phyloP scores from a whole-genome alignment of 2,113 vertebrate genomes.

The Paraplagusia blochii region DNA sequence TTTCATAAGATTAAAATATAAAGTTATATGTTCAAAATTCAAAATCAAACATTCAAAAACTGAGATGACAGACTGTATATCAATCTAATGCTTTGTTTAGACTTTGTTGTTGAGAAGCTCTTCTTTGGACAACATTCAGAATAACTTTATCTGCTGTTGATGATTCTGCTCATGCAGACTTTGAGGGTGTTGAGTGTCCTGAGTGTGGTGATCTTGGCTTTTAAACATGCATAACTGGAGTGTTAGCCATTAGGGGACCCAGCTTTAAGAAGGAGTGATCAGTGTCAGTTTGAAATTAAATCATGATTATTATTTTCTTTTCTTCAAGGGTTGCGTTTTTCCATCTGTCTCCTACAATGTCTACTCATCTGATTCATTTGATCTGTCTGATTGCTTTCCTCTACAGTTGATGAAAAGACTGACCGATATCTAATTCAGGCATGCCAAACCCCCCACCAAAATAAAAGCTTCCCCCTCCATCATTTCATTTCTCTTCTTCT shows the following conservation, averaged over 20 bases:
- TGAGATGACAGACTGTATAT: too few species aligned
- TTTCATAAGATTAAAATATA: too few species aligned
- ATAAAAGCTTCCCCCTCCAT: constrained; percentile 2
- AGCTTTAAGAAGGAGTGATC: neutral
- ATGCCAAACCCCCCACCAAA: too few species aligned
- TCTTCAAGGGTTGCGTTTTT: neutral
- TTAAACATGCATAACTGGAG: constrained; percentile 1
- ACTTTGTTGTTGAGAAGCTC: too few species aligned
- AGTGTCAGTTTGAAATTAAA: neutral
- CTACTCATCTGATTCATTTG: neutral
- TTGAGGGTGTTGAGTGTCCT: too few species aligned
- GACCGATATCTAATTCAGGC: neutral
- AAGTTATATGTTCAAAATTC: too few species aligned
- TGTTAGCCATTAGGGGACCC: neutral
- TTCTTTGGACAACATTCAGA: too few species aligned
- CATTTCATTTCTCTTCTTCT: constrained; percentile 1
- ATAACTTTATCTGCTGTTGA: constrained; percentile 11
- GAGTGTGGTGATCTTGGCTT: constrained; percentile 5
- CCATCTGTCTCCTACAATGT: neutral
- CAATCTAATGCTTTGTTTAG: too few species aligned
- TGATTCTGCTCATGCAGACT: constrained; percentile 9
- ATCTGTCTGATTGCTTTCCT: neutral
- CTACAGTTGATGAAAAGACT: neutral
- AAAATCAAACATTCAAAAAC: too few species aligned
- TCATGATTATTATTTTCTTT: neutral